Evolutionary conservation across 2,888 invertebrate genomes (phyloP).

Genomic region (Xestobium rufovillosum): DNA sequence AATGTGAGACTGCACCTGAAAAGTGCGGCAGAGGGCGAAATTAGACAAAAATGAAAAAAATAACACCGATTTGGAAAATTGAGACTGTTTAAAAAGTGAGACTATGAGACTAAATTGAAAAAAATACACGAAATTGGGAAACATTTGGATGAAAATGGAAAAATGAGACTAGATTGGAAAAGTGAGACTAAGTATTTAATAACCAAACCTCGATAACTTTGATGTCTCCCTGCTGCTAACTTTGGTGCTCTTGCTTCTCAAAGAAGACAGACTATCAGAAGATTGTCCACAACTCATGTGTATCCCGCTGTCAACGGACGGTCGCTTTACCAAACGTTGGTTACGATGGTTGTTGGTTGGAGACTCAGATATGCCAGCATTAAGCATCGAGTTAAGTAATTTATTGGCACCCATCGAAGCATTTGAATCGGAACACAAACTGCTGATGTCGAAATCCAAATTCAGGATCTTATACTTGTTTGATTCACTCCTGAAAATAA

Average conservation of each 20-base stretch:
- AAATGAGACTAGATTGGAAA: too few species aligned
- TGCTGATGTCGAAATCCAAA: conserved; percentile 42
- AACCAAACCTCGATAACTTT: conserved; percentile 47
- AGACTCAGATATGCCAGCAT: conserved; percentile 37
- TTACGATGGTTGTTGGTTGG: conserved; percentile 33
- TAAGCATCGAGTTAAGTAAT: conserved; percentile 35
- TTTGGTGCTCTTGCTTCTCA: conserved; percentile 33
- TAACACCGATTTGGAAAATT: too few species aligned
- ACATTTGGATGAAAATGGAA: too few species aligned
- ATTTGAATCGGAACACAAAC: too few species aligned
- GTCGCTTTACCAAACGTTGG: conserved; percentile 56
- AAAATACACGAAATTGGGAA: too few species aligned
- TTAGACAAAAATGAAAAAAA: too few species aligned
- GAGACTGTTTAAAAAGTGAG: too few species aligned
- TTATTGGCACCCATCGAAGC: conserved; percentile 32
- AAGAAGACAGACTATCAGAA: conserved; percentile 36
- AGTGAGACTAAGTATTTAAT: too few species aligned
- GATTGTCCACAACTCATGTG: conserved; percentile 51
- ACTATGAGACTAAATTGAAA: too few species aligned
- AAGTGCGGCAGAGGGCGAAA: too few species aligned
- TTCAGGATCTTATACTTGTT: conserved; percentile 47
- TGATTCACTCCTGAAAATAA: conserved; percentile 39
- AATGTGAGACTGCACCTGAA: too few species aligned
- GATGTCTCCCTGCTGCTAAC: conserved; percentile 36
- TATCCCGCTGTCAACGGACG: conserved; percentile 74